Percentiles rank a stretch among this genome's conserved stretches.
Evolutionary conservation across 2,797 vertebrate species (phyloP).

Genomic region (Gymnothorax reevesii): DNA sequence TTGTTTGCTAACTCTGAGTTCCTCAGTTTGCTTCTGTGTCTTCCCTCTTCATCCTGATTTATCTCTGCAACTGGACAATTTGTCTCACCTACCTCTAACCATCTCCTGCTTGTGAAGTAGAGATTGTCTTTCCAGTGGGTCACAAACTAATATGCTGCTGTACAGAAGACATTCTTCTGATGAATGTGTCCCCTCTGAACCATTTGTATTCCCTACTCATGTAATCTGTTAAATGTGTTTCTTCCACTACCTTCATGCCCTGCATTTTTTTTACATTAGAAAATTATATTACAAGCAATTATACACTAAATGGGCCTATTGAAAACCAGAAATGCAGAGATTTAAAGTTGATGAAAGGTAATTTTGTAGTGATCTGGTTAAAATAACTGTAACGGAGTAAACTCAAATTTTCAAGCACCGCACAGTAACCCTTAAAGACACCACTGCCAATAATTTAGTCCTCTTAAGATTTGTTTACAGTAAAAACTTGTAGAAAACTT

Average conservation of each 20-base stretch:
- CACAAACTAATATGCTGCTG: constrained; percentile 13
- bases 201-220: background rate
- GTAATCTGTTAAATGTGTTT: background rate
- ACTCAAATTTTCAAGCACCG: background rate
- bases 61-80: constrained; percentile 13
- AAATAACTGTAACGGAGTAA: background rate
- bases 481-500: background rate
- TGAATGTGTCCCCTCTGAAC: constrained; percentile 3
- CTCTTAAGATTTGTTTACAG: constrained; percentile 17
- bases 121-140: constrained; percentile 13
- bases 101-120: background rate
- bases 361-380: background rate
- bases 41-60: background rate
- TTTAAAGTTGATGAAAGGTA: background rate
- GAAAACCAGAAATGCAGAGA: background rate
- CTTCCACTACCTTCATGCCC: background rate
- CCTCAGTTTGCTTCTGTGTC: background rate
- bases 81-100: background rate
- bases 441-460: constrained; percentile 9
- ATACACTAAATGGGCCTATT: background rate
- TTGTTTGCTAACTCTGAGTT: background rate
- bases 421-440: background rate
- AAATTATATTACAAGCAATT: constrained; percentile 11
- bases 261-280: background rate
- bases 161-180: background rate